Evolutionary conservation across 2,888 invertebrate genomes (phyloP).

Genomic region (Eupithecia vulgata): DNA sequence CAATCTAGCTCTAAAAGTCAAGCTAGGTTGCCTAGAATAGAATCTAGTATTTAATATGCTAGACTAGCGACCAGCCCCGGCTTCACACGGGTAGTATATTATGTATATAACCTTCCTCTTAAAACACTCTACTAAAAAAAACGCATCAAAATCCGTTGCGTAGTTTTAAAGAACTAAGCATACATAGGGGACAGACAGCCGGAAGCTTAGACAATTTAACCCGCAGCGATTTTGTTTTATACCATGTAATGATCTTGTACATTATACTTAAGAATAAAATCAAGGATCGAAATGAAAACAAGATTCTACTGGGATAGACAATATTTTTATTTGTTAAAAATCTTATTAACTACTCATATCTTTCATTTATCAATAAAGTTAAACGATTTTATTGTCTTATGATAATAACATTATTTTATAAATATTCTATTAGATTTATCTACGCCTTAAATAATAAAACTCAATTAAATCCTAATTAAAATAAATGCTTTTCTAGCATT

Average conservation of each 20-base stretch:
- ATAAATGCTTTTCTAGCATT: conserved; percentile 2
- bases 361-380: neutral
- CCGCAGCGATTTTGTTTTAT: too few species aligned
- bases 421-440: neutral
- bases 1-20: neutral
- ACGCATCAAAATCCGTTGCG: too few species aligned
- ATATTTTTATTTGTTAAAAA: conserved; percentile 15
- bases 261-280: too few species aligned
- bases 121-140: too few species aligned
- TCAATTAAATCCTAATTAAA: neutral
- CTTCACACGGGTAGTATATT: too few species aligned
- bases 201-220: too few species aligned
- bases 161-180: too few species aligned
- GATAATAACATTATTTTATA: neutral
- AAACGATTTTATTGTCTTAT: neutral
- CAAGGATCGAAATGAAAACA: neutral
- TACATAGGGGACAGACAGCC: too few species aligned
- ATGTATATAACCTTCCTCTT: too few species aligned
- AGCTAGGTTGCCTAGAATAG: neutral
- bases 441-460: neutral
- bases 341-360: conserved; percentile 1
- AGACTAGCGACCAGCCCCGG: too few species aligned
- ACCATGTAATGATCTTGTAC: too few species aligned
- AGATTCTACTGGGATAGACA: neutral
- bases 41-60: too few species aligned